Evolutionary conservation across 2,888 invertebrate species (phyloP), one percentile per base, ranked within the genome.

Genomic region (Eucriotettix oculatus): DNA sequence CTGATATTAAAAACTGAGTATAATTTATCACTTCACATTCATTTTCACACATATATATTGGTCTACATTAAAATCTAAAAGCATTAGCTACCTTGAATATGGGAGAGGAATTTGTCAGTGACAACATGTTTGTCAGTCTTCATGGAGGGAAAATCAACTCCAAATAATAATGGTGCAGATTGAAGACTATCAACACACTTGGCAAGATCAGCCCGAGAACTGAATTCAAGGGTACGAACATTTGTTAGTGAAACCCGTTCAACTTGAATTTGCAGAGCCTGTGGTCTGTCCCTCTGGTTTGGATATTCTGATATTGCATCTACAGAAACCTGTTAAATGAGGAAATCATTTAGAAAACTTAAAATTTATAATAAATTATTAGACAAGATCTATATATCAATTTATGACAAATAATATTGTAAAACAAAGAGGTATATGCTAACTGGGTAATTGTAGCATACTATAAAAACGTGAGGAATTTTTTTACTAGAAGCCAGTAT

Each of bases 221-320:
- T 78, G 56, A 78, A 76, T 62, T 83, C 83, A 57, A 78, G 75
- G 54, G 80, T 79, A 57, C 83, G 76, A 11, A 81, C 79, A 69
- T 87, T 87, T 7, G 83, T 82, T 42, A 83, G 70, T 53, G 76
- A 75, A 10, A 87, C 83, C 58, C 90, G 78, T 2, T 91, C 90
- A 0, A 87, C 85, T 74, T 90, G 90, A 43, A 91, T 76, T 69
- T 93, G 91, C 65, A 97, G 77, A 42, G 89, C 86, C 68, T 86
- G 87, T 0, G 96, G 97, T 40, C 94, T 78, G 72, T 95, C 94
- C 63, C 86, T 82, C 74, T 90, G 93, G 58, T 83, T 86, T 5
- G 60, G 57, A 54, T 62, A 44, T 29, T 62, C 60, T 48, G 41
- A 10, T 16, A 16, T 16, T 56, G n/a, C 41, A 42, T 29, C 29